A percentile compares a stretch with the other conserved stretches of the same genome.
Evolutionary conservation across 2,797 vertebrate species (phyloP).

Genomic region (Perdix hodgsoniae): DNA sequence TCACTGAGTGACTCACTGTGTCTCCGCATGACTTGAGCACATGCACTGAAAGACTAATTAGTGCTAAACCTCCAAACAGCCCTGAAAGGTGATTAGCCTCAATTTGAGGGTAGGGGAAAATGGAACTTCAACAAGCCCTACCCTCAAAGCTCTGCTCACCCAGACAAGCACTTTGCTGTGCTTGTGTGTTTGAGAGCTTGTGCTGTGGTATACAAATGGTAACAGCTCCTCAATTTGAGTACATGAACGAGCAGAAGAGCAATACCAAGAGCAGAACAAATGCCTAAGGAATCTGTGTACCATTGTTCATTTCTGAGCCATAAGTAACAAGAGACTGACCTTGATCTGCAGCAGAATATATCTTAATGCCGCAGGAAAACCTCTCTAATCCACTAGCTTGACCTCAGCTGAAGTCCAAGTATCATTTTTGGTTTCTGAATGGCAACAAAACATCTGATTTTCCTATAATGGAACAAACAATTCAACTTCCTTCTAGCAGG

Average conservation of each 20-base stretch:
- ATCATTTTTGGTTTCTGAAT: not conserved
- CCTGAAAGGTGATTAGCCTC: not conserved
- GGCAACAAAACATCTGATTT: constrained; percentile 13
- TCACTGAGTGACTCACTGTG: not conserved
- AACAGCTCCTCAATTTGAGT: not conserved
- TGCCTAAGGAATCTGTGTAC: not conserved
- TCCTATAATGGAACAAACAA: not conserved
- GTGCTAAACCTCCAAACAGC: constrained; percentile 2
- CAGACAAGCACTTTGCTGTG: not conserved
- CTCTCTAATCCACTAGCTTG: not conserved
- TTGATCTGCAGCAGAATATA: not conserved
- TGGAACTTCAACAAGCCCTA: not conserved
- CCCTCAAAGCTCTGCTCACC: not conserved
- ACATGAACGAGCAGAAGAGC: not conserved
- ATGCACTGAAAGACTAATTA: not conserved
- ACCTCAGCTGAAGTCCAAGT: not conserved
- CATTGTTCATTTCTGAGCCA: not conserved
- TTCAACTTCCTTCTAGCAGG: not conserved
- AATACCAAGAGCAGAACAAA: not conserved
- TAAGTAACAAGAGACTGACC: not conserved
- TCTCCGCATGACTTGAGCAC: not conserved
- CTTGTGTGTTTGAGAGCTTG: not conserved
- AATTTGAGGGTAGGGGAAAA: not conserved
- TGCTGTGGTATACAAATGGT: not conserved
- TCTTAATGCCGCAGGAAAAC: not conserved